These are phyloP conservation scores for Eupithecia exiguata DNA, from an alignment of 2,888 invertebrate species.

Conservation along the genomic window DNA sequence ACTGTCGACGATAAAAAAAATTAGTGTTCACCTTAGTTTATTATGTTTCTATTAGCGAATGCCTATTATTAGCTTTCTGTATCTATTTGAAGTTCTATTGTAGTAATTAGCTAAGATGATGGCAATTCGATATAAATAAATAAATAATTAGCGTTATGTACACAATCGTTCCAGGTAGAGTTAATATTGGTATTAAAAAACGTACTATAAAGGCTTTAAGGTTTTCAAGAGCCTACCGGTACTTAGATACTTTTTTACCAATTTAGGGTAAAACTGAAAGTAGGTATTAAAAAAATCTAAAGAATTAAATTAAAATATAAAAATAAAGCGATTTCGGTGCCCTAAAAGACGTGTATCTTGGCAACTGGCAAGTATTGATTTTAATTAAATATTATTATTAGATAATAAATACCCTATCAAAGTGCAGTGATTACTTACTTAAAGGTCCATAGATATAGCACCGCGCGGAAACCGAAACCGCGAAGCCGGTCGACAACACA, in stretches of 20 bases:
- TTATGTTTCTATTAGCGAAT: too few relatives aligned
- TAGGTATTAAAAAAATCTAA: not conserved
- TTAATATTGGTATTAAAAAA: not conserved
- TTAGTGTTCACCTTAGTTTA: too few relatives aligned
- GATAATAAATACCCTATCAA: not conserved
- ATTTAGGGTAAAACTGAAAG: not conserved
- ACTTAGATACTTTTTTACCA: not conserved
- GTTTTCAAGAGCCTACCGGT: not conserved
- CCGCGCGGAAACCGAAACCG: conserved; percentile 66
- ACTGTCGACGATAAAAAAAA: too few relatives aligned
- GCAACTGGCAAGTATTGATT: not conserved
- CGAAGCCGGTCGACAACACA: conserved; percentile 65
- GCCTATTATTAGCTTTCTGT: too few relatives aligned
- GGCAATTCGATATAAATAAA: too few relatives aligned
- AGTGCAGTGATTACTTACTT: conserved; percentile 62
- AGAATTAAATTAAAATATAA: not conserved
- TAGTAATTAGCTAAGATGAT: too few relatives aligned
- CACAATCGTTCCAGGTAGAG: not conserved
- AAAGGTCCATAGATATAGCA: conserved; percentile 71
- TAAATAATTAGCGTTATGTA: too few relatives aligned
- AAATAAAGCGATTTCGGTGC: not conserved
- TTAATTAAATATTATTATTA: not conserved
- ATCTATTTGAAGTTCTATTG: too few relatives aligned
- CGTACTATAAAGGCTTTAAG: not conserved
- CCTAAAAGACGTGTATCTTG: not conserved